Evolutionary conservation across 2,113 vertebrate genomes (phyloP).

Genomic region (Rhynchopsitta pachyrhyncha): DNA sequence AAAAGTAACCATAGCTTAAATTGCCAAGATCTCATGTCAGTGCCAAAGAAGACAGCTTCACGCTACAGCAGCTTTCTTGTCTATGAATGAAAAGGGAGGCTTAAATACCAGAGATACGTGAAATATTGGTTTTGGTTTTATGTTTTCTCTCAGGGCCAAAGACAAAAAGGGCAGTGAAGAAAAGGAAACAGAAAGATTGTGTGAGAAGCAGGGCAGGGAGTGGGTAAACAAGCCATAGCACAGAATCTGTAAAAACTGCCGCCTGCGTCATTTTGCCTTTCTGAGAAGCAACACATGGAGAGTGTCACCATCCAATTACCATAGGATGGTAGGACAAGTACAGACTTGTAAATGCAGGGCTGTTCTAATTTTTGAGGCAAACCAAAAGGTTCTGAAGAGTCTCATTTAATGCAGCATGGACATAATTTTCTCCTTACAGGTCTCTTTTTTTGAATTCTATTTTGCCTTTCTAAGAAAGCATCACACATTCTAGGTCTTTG

Average conservation of each 20-base stretch:
- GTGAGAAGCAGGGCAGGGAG: background rate
- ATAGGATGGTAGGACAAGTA: background rate
- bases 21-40: background rate
- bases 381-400: background rate
- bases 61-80: background rate
- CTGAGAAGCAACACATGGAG: background rate
- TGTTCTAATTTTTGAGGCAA: background rate
- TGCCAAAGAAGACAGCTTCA: background rate
- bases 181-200: background rate
- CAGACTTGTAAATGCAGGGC: background rate
- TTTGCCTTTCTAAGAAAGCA: background rate
- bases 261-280: background rate
- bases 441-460: background rate
- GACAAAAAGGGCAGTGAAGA: background rate
- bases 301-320: background rate
- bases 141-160: background rate
- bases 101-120: background rate
- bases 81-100: background rate
- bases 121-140: background rate
- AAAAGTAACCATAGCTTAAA: background rate
- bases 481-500: background rate
- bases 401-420: background rate
- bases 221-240: background rate
- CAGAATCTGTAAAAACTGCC: background rate
- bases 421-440: background rate